Evolutionary conservation across 1,140 invertebrate species (phyloP).

Genomic region (Carposina sasakii): DNA sequence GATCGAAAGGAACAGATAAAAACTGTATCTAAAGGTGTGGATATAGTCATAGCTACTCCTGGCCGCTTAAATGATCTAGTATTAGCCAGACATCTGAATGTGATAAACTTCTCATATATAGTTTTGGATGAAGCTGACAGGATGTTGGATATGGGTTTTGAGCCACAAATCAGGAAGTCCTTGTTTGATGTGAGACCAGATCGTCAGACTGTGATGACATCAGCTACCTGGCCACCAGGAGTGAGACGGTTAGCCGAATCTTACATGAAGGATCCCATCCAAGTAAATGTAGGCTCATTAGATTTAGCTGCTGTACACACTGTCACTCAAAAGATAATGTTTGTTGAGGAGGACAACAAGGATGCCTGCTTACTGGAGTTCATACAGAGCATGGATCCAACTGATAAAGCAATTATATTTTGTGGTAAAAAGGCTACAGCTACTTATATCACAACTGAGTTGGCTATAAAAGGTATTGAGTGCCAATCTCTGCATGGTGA

Average conservation of each 20-base stretch:
- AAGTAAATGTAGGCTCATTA: slow-evolving; percentile 90
- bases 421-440: slow-evolving; percentile 88
- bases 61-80: slow-evolving; percentile 90
- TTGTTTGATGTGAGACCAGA: slow-evolving; percentile 85
- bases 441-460: slow-evolving; percentile 86
- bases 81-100: slow-evolving; percentile 76
- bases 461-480: slow-evolving; percentile 78
- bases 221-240: slow-evolving; percentile 90
- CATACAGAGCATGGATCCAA: slow-evolving; percentile 75
- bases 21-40: slow-evolving; percentile 80
- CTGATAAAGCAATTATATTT: slow-evolving; percentile 91
- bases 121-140: slow-evolving; percentile 95
- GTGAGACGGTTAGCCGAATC: slow-evolving; percentile 86
- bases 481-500: slow-evolving; percentile 92
- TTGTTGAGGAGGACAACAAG: slow-evolving; percentile 81
- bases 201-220: slow-evolving; percentile 89
- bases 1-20: slow-evolving; percentile 83
- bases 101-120: slow-evolving; percentile 86
- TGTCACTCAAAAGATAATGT: slow-evolving; percentile 83
- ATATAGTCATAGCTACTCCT: slow-evolving; percentile 93
- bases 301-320: slow-evolving; percentile 89
- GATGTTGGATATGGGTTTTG: slow-evolving; percentile 91
- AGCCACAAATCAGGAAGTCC: slow-evolving; percentile 89
- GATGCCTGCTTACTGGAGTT: slow-evolving; percentile 73
- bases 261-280: slow-evolving; percentile 91